Percentiles rank a stretch among this genome's conserved stretches.
Conservation (phyloP, 2,888 invertebrate species). For the Ceratothoa steindachneri region DNA sequence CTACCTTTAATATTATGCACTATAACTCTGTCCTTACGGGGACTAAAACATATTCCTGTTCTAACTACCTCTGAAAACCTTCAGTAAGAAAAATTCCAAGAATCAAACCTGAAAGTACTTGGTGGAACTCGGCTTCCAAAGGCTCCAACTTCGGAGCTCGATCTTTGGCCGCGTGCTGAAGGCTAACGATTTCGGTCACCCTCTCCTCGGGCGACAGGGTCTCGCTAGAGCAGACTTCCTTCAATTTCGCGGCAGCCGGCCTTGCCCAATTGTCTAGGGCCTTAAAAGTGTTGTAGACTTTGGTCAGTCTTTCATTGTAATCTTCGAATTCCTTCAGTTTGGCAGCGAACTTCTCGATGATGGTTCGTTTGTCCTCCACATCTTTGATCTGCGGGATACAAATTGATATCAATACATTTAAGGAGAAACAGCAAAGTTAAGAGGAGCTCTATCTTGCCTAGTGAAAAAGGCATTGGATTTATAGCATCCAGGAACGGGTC, state of each 20-base stretch:
- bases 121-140: slow-evolving; percentile 31
- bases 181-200: slow-evolving; percentile 46
- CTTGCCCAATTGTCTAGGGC: slow-evolving; percentile 43
- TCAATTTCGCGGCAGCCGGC: slow-evolving; percentile 42
- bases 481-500: no score
- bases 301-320: slow-evolving; percentile 42
- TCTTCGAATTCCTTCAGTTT: slow-evolving; percentile 40
- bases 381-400: slow-evolving; percentile 38
- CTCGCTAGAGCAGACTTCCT: slow-evolving; percentile 42
- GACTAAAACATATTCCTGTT: no score
- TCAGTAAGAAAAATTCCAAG: no score
- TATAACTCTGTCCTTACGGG: no score
- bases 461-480: no score
- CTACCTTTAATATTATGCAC: no score
- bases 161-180: slow-evolving; percentile 41
- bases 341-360: slow-evolving; percentile 43
- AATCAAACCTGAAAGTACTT: slow-evolving; percentile 28
- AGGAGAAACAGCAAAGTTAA: neutral
- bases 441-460: neutral
- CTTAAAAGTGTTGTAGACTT: slow-evolving; percentile 39
- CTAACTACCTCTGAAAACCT: no score
- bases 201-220: slow-evolving; percentile 48
- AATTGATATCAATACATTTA: neutral
- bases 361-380: slow-evolving; percentile 43
- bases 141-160: slow-evolving; percentile 35